Percentiles rank a stretch among this genome's conserved stretches.
phyloP scores from a whole-genome alignment of 2,113 vertebrate genomes.

The Origma solitaria region DNA sequence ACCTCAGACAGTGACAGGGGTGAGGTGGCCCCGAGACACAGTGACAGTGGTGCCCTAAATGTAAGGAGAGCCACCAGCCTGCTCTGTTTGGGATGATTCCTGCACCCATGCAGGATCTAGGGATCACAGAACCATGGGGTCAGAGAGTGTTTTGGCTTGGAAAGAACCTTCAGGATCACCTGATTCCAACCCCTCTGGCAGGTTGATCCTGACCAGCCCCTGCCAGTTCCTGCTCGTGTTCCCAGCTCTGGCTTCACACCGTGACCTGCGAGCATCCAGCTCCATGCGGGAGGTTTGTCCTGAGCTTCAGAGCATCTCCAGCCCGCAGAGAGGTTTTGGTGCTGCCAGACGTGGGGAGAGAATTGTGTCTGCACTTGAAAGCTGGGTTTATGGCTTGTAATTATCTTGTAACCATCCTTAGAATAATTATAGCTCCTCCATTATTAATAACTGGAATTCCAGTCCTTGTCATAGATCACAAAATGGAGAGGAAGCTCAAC shows the following conservation, averaged over 20 bases:
- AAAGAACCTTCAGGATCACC: neutral
- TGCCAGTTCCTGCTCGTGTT: neutral
- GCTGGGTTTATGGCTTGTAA: slow-evolving; percentile 70
- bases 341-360: neutral
- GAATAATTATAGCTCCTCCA: slow-evolving; percentile 65
- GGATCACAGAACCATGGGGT: neutral
- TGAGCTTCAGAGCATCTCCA: neutral
- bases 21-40: neutral
- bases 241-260: neutral
- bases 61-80: neutral
- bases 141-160: neutral
- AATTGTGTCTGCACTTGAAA: neutral
- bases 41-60: neutral
- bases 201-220: neutral
- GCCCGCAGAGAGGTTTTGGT: neutral
- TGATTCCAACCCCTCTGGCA: neutral
- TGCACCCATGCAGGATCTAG: no score
- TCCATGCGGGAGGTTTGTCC: rapidly evolving
- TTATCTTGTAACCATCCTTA: slow-evolving; percentile 66
- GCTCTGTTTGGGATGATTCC: neutral
- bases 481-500: slow-evolving; percentile 37
- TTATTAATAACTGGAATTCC: slow-evolving; percentile 71
- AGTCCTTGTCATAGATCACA: slow-evolving; percentile 45
- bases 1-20: neutral
- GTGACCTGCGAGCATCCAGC: rapidly evolving